Conservation (phyloP, 2,797 vertebrate genomes). For the Brotula barbata region DNA sequence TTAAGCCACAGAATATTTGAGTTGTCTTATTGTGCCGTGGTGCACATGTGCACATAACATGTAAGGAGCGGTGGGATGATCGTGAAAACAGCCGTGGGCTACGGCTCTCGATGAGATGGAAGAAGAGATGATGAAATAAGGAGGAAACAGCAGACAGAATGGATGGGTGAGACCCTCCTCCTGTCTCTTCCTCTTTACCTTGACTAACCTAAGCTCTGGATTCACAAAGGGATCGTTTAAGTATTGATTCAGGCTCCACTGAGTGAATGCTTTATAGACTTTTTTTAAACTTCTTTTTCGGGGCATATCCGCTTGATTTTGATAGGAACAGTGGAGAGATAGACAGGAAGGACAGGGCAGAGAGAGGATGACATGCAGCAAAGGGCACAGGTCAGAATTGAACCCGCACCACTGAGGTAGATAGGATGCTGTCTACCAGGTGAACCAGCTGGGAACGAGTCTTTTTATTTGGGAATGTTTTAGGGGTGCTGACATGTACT, state of each 20-base stretch:
- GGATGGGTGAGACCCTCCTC: constrained; percentile 6
- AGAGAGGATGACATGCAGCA: too few relatives aligned
- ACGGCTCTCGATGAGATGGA: constrained; percentile 46
- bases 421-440: too few relatives aligned
- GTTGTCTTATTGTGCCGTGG: constrained; percentile 21
- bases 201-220: constrained; percentile 40
- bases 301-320: too few relatives aligned
- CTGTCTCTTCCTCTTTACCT: constrained; percentile 28
- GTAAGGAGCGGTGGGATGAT: constrained; percentile 40
- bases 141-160: constrained; percentile 56
- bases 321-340: too few relatives aligned
- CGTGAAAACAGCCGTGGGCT: constrained; percentile 24
- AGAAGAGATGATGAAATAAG: constrained; percentile 69
- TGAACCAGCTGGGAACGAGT: too few relatives aligned
- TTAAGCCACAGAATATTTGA: constrained; percentile 21
- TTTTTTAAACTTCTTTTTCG: too few relatives aligned
- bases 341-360: too few relatives aligned
- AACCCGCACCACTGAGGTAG: too few relatives aligned
- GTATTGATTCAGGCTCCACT: constrained; percentile 27
- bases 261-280: constrained; percentile 17
- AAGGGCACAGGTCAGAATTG: too few relatives aligned
- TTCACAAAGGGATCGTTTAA: constrained; percentile 24
- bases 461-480: too few relatives aligned
- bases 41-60: constrained; percentile 25
- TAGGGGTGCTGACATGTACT: too few relatives aligned